Evolutionary conservation across 2,113 vertebrate genomes (phyloP).

Genomic region (Grallaria varia): DNA sequence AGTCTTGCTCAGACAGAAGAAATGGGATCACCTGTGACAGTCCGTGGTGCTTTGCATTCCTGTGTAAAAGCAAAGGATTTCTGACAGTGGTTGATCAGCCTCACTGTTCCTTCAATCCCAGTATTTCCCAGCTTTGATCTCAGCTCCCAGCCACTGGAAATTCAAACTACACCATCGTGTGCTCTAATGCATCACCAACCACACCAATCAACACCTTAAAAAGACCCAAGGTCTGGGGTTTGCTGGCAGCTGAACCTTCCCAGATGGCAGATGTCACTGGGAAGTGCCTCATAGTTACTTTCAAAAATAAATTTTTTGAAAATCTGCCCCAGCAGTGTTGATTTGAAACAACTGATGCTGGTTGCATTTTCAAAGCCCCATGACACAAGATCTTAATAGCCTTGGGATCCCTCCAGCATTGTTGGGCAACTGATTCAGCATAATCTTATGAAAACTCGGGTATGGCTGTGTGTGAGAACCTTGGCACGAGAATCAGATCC

Average conservation of each 20-base stretch:
- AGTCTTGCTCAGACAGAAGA: not conserved
- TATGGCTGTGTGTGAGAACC: not conserved
- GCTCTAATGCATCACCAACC: not conserved
- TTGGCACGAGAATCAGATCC: not conserved
- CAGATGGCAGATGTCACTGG: not conserved
- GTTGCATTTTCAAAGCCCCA: not conserved
- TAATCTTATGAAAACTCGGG: not conserved
- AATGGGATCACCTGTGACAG: not conserved
- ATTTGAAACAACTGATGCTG: not conserved
- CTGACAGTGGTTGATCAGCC: not conserved
- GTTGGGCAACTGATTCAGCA: conserved; percentile 1
- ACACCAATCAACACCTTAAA: not conserved
- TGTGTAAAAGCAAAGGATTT: not conserved
- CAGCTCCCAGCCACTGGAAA: not conserved
- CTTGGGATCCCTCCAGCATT: conserved; percentile 27
- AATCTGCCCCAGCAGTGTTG: not conserved
- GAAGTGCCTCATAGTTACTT: not conserved
- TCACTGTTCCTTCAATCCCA: not conserved
- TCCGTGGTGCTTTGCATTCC: not conserved
- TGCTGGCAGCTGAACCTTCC: not conserved
- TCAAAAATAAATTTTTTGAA: not conserved
- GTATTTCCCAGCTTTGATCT: not conserved
- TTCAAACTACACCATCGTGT: not conserved
- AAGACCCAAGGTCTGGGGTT: not conserved
- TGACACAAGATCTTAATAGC: not conserved